These are phyloP conservation scores for Drosophila greeni DNA, from an alignment of 2,888 invertebrate genomes.

Conservation along the genomic window DNA sequence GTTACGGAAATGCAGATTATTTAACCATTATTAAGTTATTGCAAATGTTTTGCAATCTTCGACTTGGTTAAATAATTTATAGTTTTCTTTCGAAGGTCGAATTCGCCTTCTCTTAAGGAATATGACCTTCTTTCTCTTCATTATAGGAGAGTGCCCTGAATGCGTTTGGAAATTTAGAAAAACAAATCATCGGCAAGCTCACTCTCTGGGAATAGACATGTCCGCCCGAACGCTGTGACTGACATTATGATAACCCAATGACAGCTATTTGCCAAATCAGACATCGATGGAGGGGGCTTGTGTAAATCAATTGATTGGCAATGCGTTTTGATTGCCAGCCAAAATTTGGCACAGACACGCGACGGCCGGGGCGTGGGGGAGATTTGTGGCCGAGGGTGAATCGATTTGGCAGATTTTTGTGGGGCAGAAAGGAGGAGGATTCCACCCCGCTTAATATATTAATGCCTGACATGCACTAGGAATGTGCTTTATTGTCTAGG, in stretches of 20 bases:
- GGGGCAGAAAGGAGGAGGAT: background rate
- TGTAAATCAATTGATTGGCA: constrained; percentile 71
- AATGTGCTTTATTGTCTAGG: constrained; percentile 51
- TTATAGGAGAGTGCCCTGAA: background rate
- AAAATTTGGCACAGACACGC: constrained; percentile 53
- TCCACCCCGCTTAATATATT: constrained; percentile 55
- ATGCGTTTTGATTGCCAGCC: constrained; percentile 67
- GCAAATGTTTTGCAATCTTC: background rate
- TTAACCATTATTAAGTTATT: background rate
- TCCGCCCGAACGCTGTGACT: constrained; percentile 29
- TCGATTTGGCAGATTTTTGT: constrained; percentile 41
- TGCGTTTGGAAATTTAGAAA: background rate
- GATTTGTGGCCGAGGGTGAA: constrained; percentile 35
- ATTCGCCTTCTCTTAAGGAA: background rate
- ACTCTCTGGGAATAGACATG: constrained; percentile 15
- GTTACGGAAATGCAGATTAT: background rate
- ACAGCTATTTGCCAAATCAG: constrained; percentile 63
- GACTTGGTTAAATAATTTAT: background rate
- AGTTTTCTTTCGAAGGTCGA: background rate
- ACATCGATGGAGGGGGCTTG: constrained; percentile 37
- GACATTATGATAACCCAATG: constrained; percentile 58
- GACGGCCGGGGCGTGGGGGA: constrained; percentile 30
- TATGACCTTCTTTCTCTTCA: background rate
- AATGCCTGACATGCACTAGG: constrained; percentile 59
- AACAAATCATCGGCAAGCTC: background rate